Percentiles rank a stretch among this genome's conserved stretches.
phyloP scores from a whole-genome alignment of 2,797 vertebrate genomes.

The Phataginus tetradactyla region DNA sequence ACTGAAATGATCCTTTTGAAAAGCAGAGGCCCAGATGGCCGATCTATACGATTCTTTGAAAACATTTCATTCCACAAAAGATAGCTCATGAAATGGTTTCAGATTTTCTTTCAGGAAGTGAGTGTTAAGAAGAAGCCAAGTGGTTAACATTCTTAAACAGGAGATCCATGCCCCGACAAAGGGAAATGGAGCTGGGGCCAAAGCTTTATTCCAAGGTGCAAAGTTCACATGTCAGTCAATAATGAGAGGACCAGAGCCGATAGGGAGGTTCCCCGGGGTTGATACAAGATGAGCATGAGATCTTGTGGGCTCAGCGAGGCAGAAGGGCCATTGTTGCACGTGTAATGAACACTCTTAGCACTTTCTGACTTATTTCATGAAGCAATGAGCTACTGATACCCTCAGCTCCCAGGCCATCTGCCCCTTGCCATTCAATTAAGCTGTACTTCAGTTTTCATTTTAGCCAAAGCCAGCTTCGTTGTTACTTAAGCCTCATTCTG shows the following conservation, averaged over 20 bases:
- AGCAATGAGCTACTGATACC: not conserved
- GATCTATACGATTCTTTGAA: constrained; percentile 43
- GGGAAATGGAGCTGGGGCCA: not conserved
- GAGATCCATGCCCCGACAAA: not conserved
- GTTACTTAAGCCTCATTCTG: not conserved
- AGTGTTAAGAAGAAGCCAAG: not conserved
- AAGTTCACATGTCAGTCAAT: not conserved
- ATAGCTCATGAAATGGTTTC: not conserved
- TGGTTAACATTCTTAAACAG: not conserved
- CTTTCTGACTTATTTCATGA: not conserved
- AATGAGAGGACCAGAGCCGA: not conserved
- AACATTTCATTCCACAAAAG: constrained; percentile 57
- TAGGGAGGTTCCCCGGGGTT: not conserved
- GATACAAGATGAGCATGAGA: not conserved
- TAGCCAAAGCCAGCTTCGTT: not conserved
- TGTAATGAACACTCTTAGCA: not conserved
- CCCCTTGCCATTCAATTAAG: not conserved
- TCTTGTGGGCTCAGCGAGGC: not conserved
- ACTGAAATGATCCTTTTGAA: constrained; percentile 21
- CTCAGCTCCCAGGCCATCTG: not conserved
- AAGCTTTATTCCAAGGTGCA: not conserved
- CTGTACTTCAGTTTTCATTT: not conserved
- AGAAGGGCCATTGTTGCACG: not conserved
- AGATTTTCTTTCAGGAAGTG: constrained; percentile 25
- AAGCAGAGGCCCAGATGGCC: not conserved